phyloP scores from a whole-genome alignment of 2,888 invertebrate genomes.

The Pollenia labialis region DNA sequence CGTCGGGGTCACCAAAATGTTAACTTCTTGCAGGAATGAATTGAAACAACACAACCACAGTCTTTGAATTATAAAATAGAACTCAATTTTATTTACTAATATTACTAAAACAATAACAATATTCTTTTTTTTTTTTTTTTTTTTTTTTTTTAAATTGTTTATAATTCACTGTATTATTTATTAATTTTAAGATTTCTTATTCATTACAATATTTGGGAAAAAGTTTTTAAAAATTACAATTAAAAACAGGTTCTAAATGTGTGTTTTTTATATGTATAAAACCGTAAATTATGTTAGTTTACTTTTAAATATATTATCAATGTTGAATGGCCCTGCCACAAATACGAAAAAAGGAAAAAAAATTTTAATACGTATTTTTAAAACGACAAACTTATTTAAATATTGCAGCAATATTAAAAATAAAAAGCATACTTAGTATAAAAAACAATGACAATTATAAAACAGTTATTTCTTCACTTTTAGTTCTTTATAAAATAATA shows the following conservation, averaged over 20 bases:
- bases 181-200: constrained; percentile 59
- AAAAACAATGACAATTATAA: constrained; percentile 32
- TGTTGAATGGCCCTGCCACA: constrained; percentile 73
- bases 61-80: too few relatives aligned
- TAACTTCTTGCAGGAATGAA: too few relatives aligned
- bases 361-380: constrained; percentile 23
- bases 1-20: too few relatives aligned
- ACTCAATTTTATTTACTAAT: too few relatives aligned
- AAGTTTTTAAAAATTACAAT: constrained; percentile 47
- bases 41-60: too few relatives aligned
- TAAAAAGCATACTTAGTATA: constrained; percentile 23
- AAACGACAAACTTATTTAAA: constrained; percentile 57
- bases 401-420: constrained; percentile 49
- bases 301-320: constrained; percentile 16
- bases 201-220: constrained; percentile 38
- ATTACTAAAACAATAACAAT: too few relatives aligned
- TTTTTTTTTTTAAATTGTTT: constrained; percentile 31
- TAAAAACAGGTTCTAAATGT: constrained; percentile 29
- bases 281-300: constrained; percentile 26
- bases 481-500: constrained; percentile 2
- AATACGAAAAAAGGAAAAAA: constrained; percentile 69
- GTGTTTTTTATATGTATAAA: constrained; percentile 2
- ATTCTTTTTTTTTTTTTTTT: too few relatives aligned
- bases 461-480: constrained; percentile 8
- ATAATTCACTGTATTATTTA: constrained; percentile 46